These are phyloP conservation scores for Caenorhabditis panamensis DNA, from an alignment of 2,888 invertebrate genomes.

Conservation along the genomic window DNA sequence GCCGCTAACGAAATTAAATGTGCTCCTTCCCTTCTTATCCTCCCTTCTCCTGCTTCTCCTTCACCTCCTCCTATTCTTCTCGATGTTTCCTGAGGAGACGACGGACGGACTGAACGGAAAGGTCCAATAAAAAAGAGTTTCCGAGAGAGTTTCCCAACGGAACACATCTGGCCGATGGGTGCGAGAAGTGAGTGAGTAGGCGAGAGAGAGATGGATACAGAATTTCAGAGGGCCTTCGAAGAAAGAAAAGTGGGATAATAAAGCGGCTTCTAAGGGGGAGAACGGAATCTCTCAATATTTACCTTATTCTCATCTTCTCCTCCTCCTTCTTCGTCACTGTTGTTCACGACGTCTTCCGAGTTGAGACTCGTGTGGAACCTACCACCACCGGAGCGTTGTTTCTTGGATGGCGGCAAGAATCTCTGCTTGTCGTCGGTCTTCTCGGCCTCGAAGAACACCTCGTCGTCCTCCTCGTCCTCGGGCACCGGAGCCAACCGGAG, in stretches of 20 bases:
- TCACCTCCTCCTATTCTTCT: constrained; percentile 25
- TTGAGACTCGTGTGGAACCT: constrained; percentile 13
- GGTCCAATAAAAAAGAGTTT: constrained; percentile 20
- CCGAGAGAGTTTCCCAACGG: constrained; percentile 4
- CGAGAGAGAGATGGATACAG: constrained; percentile 16
- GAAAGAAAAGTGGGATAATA: constrained; percentile 22
- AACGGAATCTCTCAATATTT: constrained; percentile 10
- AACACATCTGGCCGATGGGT: constrained; percentile 37
- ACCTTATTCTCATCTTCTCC: constrained; percentile 37
- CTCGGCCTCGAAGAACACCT: constrained; percentile 46
- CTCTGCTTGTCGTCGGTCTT: constrained; percentile 32
- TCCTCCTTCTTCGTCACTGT: constrained; percentile 20
- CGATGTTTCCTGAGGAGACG: not conserved
- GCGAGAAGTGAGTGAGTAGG: constrained; percentile 42
- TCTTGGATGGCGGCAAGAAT: constrained; percentile 17
- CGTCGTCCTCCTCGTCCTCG: constrained; percentile 64
- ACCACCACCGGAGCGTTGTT: not conserved
- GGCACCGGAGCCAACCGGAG: constrained; percentile 67
- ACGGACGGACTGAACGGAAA: not conserved
- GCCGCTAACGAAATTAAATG: constrained; percentile 56
- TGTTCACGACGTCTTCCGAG: constrained; percentile 35
- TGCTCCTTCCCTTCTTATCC: constrained; percentile 45
- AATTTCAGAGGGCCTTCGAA: constrained; percentile 17
- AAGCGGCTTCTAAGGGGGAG: not conserved
- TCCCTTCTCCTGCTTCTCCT: constrained; percentile 18